Conservation (phyloP, 2,888 invertebrate species). For the Catocala sponsa region DNA sequence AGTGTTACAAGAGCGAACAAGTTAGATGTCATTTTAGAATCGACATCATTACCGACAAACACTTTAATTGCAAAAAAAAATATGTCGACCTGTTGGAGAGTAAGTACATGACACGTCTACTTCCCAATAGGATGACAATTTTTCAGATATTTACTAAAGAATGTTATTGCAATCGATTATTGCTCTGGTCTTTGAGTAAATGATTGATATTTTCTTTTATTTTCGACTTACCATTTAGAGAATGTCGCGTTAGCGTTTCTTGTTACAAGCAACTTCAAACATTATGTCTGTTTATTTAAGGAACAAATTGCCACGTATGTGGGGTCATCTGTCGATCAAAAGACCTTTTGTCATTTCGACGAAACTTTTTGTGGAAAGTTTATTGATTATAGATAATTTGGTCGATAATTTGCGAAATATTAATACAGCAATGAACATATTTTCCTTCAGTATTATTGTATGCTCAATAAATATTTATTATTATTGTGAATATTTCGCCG, state of each 20-base stretch:
- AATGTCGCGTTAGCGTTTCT: constrained; percentile 15
- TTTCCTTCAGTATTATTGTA: not conserved
- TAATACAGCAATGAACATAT: constrained; percentile 4
- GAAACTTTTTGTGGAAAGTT: constrained; percentile 37
- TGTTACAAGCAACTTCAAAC: not conserved
- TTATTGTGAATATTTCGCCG: not conserved
- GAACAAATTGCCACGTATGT: not conserved
- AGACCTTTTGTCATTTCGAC: constrained; percentile 36
- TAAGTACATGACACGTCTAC: no score
- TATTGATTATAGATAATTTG: constrained; percentile 45
- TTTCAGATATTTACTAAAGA: not conserved
- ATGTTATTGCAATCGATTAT: constrained; percentile 43
- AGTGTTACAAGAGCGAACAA: not conserved
- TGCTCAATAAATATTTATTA: constrained; percentile 5
- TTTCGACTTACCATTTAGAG: constrained; percentile 42
- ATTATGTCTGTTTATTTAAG: not conserved
- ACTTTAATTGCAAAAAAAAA: not conserved
- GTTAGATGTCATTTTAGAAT: not conserved
- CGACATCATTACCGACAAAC: not conserved
- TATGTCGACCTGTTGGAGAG: no score
- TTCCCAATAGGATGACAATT: no score
- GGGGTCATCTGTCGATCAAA: constrained; percentile 15
- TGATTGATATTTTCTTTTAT: constrained; percentile 28
- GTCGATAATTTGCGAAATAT: constrained; percentile 31
- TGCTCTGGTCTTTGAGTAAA: constrained; percentile 25